Evolutionary conservation across 1,140 invertebrate species (phyloP), one percentile per base, ranked within the genome.

Genomic region (Camponotus vicinus): DNA sequence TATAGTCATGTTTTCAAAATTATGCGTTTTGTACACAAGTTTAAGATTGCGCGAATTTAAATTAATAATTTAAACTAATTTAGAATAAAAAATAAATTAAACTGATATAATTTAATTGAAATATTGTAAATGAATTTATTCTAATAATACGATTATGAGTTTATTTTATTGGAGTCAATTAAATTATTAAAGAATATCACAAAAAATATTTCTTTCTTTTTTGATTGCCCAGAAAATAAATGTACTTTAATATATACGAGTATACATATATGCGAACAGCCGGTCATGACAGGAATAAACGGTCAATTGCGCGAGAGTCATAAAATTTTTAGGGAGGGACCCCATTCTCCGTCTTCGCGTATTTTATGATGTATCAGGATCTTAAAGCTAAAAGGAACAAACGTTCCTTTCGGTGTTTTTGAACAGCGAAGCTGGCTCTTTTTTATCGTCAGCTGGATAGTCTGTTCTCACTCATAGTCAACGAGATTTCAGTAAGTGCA

Each of bases 301-400:
- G 32, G 27, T 18, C 27, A 49, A 13, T 15, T 27, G 11, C 37
- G 27, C 40, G 32, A 21, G 27, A 4, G 9, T 61, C 79, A 75
- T 83, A 83, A 75, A 83, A 83, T 83, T 83, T 73, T 27, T 83
- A 73, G 73, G n/a, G 61, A 83, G 42, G 45, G 61, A 27, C 13
- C 8, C 18, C 42, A 27, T 13, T 83, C 57, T 42, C 40, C 42
- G 32, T 83, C 8, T 37, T 83, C 27, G 8, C 27, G 18, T 42
- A 59, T 73, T 32, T 7, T 45, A 45, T 13, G 52, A 83, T 42
- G 13, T 61, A 70, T 75, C 57, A 4, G 40, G 37, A 42, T 32
- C 52, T 69, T 4, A 21, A 21, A 1, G 49, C 55, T 42, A n/a
- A 75, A 27, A 45, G 55, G 37, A 37, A 73, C 40, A 73, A 82